A percentile compares a stretch with the other conserved stretches of the same genome.
Conservation (phyloP, 2,797 vertebrate genomes). For the Phataginus tetradactyla region DNA sequence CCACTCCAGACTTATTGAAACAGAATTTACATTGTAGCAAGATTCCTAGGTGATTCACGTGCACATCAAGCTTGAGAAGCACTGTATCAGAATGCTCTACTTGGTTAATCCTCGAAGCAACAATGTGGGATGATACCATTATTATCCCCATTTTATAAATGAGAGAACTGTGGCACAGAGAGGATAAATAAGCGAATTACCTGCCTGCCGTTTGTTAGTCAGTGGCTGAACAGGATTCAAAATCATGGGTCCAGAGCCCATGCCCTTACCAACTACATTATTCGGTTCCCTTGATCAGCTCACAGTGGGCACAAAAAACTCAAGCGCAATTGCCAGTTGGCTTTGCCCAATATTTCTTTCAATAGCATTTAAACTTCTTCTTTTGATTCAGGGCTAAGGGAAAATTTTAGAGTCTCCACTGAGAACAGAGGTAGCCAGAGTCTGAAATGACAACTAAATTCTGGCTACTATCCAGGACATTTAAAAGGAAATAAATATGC, state of each 20-base stretch:
- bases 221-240: not conserved
- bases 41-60: not conserved
- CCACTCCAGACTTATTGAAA: not conserved
- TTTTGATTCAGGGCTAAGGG: not conserved
- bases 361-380: constrained; percentile 15
- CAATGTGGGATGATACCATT: not conserved
- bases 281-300: not conserved
- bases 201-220: not conserved
- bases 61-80: not conserved
- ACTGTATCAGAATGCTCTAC: not conserved
- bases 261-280: not conserved
- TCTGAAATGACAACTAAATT: not conserved
- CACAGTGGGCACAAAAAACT: not conserved
- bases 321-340: not conserved
- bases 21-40: not conserved
- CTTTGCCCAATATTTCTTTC: not conserved
- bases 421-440: constrained; percentile 17
- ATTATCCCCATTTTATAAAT: not conserved
- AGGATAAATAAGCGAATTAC: not conserved
- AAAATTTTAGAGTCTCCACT: not conserved
- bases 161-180: not conserved
- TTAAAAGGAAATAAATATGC: not conserved
- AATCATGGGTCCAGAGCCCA: not conserved
- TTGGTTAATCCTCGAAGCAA: not conserved
- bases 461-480: not conserved